Evolutionary conservation across 1,140 invertebrate genomes (phyloP).

Genomic region (Platyscapa corneri): DNA sequence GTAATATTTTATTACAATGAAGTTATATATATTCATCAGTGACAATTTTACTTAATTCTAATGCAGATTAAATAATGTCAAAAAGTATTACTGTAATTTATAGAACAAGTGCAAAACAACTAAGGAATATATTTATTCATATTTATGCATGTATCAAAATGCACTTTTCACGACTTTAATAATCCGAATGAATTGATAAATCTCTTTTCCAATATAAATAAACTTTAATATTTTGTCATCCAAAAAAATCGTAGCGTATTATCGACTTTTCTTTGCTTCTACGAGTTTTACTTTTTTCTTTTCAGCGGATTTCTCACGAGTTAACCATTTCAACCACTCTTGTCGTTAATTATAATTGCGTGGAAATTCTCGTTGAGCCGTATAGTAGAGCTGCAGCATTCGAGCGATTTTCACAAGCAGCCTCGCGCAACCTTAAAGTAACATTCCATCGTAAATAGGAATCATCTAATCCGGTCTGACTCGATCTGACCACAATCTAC

Average conservation of each 20-base stretch:
- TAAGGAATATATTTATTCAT: no score
- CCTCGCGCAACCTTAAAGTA: neutral
- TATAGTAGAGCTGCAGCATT: neutral
- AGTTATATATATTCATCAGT: no score
- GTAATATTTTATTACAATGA: no score
- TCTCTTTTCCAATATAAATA: neutral
- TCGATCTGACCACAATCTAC: constrained; percentile 1
- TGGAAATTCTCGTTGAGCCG: neutral
- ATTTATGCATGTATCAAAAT: no score
- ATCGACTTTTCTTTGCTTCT: neutral
- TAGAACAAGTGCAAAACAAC: no score
- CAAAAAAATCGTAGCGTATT: neutral
- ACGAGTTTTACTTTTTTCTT: neutral
- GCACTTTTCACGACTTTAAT: no score
- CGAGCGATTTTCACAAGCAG: neutral
- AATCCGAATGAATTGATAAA: neutral
- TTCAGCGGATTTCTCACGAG: neutral
- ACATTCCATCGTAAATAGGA: neutral
- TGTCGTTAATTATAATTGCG: neutral
- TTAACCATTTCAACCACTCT: neutral
- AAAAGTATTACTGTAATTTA: no score
- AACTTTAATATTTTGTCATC: neutral
- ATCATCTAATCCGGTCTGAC: neutral
- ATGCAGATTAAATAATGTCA: no score
- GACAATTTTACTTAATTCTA: no score